Evolutionary conservation across 2,888 invertebrate genomes (phyloP).

Genomic region (Mesodorylaimus sp.): DNA sequence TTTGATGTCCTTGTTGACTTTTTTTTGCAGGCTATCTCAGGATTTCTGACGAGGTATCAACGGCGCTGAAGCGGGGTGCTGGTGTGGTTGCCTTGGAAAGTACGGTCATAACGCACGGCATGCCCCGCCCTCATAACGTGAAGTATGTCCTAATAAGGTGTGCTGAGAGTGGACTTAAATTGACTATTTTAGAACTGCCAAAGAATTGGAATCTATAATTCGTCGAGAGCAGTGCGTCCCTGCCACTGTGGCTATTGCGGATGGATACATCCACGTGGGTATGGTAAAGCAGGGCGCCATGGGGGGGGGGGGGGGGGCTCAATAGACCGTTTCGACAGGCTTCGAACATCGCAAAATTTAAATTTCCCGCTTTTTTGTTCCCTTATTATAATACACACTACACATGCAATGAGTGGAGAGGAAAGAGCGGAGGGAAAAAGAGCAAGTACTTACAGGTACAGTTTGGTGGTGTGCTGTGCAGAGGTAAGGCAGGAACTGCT

Average conservation of each 20-base stretch:
- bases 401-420: no score
- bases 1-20: no score
- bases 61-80: constrained; percentile 44
- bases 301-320: no score
- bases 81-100: constrained; percentile 88
- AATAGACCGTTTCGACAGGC: no score
- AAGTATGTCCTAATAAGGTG: constrained; percentile 32
- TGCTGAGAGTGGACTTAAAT: neutral
- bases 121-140: constrained; percentile 80
- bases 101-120: constrained; percentile 92
- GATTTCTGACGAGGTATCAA: constrained; percentile 38
- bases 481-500: no score
- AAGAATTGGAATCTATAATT: constrained; percentile 58
- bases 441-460: no score
- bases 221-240: constrained; percentile 50
- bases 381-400: no score
- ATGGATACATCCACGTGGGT: constrained; percentile 65
- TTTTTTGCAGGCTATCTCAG: no score
- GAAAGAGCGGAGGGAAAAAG: no score
- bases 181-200: constrained; percentile 46
- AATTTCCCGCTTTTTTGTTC: no score
- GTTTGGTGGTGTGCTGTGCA: no score
- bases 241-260: constrained; percentile 72
- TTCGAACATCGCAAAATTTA: no score
- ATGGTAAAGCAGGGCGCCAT: constrained; percentile 7